phyloP scores from a whole-genome alignment of 2,113 vertebrate genomes.

The Phylloscopus whistleri region DNA sequence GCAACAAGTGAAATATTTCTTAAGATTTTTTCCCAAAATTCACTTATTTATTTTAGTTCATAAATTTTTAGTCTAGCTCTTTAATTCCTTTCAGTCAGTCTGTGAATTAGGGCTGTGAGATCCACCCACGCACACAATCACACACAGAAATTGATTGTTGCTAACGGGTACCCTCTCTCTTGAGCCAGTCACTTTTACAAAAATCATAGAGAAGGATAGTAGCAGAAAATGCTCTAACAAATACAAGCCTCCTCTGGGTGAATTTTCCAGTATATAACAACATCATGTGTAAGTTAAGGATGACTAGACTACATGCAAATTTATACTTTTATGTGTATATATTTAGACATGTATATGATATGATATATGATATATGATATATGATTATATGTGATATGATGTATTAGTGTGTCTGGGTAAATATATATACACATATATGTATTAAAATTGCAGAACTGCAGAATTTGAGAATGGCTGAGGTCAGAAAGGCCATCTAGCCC shows the following conservation, averaged over 20 bases:
- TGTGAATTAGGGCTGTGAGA: not conserved
- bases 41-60: not conserved
- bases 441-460: not conserved
- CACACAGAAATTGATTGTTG: not conserved
- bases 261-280: not conserved
- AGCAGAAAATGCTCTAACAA: not conserved
- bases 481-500: not conserved
- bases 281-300: not conserved
- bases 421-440: not conserved
- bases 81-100: not conserved
- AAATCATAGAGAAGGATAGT: not conserved
- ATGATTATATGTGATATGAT: no score
- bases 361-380: not conserved
- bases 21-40: not conserved
- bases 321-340: not conserved
- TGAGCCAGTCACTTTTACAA: not conserved
- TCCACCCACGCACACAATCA: rapidly evolving
- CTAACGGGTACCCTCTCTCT: not conserved
- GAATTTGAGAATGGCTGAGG: not conserved
- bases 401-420: not conserved
- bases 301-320: not conserved
- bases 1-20: not conserved
- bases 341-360: not conserved
- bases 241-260: not conserved
- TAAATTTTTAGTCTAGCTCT: not conserved